A percentile compares a stretch with the other conserved stretches of the same genome.
phyloP scores from a whole-genome alignment of 2,113 vertebrate species.

The Boulengeromyrus knoepffleri region DNA sequence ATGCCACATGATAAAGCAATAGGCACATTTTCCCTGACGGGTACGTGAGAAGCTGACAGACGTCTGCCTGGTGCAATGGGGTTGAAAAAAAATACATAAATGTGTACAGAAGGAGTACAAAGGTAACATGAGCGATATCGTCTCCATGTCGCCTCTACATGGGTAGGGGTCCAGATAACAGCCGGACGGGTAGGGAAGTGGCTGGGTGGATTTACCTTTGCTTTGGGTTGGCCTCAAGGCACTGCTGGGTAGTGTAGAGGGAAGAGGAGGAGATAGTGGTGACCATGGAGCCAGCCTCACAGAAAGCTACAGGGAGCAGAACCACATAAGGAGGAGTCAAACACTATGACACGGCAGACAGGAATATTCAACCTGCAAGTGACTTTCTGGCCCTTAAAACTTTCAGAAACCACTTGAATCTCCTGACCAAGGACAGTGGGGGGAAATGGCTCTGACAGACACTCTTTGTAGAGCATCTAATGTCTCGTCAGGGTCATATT shows the following conservation, averaged over 20 bases:
- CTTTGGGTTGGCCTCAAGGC: constrained; percentile 60
- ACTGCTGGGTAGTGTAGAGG: constrained; percentile 65
- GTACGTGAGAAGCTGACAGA: neutral
- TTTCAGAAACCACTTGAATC: neutral
- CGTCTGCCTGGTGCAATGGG: neutral
- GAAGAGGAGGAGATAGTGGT: constrained; percentile 85
- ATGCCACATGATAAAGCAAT: neutral
- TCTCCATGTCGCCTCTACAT: neutral
- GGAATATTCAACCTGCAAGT: neutral
- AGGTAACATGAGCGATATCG: neutral
- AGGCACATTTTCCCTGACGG: neutral
- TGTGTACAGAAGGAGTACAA: neutral
- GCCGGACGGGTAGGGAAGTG: neutral
- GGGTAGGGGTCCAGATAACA: neutral
- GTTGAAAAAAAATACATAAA: neutral
- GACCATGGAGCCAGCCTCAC: constrained; percentile 79
- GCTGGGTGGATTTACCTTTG: constrained; percentile 60
- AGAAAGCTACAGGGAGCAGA: constrained; percentile 68
- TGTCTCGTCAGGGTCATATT: neutral
- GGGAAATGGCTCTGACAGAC: neutral
- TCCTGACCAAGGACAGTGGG: neutral
- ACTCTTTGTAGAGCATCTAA: neutral
- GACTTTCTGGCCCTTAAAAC: neutral
- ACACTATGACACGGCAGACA: constrained; percentile 23
- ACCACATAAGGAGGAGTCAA: constrained; percentile 72